phyloP scores from a whole-genome alignment of 2,113 vertebrate genomes.

The Dendrocopos noguchii region DNA sequence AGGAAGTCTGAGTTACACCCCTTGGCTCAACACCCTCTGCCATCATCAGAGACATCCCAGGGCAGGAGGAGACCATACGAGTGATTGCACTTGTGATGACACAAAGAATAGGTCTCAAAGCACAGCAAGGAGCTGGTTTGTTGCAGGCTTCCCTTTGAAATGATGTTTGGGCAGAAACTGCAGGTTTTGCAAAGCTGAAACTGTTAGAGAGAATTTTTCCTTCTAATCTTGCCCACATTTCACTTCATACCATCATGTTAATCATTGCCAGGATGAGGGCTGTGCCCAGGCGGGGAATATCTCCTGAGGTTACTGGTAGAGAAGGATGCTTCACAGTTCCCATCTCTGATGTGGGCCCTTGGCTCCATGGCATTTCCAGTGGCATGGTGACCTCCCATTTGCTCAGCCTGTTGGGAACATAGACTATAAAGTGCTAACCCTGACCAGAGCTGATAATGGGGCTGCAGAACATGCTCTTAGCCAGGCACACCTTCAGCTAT shows the following conservation, averaged over 20 bases:
- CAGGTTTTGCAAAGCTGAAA: neutral
- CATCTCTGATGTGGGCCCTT: neutral
- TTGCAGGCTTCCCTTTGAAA: neutral
- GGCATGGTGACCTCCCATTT: neutral
- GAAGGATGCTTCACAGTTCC: neutral
- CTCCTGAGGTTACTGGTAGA: neutral
- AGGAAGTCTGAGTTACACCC: neutral
- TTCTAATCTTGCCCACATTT: neutral
- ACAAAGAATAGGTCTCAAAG: neutral
- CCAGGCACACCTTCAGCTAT: accelerated
- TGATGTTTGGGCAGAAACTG: accelerated
- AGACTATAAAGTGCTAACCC: neutral
- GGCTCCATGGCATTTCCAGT: neutral
- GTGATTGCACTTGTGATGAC: neutral
- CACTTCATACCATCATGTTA: accelerated
- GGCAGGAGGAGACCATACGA: neutral
- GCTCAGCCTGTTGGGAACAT: neutral
- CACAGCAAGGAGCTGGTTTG: neutral
- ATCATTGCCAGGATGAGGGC: neutral
- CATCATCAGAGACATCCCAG: accelerated
- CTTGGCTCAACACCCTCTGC: accelerated
- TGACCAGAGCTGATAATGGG: neutral
- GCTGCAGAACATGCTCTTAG: neutral
- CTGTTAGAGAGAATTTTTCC: neutral
- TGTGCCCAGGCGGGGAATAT: accelerated